These are phyloP conservation scores for Diphyllodes magnificus DNA, from an alignment of 2,113 vertebrate species.

Conservation along the genomic window DNA sequence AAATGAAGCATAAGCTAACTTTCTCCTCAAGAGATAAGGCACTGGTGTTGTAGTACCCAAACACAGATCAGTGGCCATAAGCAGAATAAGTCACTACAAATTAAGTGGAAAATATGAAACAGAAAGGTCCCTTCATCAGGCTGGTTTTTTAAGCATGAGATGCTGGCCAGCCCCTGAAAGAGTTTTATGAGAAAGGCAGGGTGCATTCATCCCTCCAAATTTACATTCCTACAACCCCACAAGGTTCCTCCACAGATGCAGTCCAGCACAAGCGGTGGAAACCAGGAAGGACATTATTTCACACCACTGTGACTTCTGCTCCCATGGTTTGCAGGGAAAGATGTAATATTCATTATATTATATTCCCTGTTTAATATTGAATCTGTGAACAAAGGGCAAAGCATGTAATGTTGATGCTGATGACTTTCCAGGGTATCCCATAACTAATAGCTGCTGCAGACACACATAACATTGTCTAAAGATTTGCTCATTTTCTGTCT, in stretches of 20 bases:
- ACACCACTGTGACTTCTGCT: background rate
- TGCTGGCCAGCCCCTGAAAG: background rate
- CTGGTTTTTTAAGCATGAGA: background rate
- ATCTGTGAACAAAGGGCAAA: background rate
- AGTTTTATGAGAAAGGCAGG: background rate
- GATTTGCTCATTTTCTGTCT: background rate
- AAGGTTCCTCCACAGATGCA: background rate
- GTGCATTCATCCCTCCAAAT: background rate
- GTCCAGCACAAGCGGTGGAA: fast-evolving
- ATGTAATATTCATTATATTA: background rate
- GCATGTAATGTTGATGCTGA: background rate
- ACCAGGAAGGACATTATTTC: background rate
- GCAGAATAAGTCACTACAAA: constrained; percentile 32
- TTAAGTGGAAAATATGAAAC: constrained; percentile 56
- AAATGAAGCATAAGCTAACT: constrained; percentile 33
- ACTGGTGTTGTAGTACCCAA: constrained; percentile 20
- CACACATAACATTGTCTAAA: background rate
- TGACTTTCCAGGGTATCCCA: background rate
- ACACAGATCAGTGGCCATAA: background rate
- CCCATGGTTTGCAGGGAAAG: background rate
- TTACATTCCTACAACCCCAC: fast-evolving
- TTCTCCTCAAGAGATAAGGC: constrained; percentile 13
- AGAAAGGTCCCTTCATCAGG: background rate
- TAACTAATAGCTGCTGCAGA: background rate
- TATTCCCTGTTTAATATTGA: background rate